Evolutionary conservation across 2,113 vertebrate species (phyloP), one percentile per base, ranked within the genome.

Genomic region (Ailurus styani): DNA sequence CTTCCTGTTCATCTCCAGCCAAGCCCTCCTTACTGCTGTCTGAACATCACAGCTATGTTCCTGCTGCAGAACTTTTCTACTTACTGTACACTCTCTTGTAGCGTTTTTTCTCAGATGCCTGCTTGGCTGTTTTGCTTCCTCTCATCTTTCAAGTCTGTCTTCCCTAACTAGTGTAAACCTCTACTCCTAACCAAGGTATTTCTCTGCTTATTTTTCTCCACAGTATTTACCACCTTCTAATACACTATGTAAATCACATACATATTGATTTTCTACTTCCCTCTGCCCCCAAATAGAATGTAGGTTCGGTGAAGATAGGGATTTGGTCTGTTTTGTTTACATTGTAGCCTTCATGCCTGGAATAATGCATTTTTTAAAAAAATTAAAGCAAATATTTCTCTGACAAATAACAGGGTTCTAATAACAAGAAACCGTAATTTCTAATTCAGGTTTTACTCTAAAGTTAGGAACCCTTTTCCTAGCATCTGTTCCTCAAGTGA

Each of bases 351-450:
- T 62, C 55, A 81, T 23, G 8, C 37, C 47, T 82, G 62, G 31
- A 94, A 91, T 9, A 64, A 31, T 55, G 5, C 37, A 82, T 73
- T 90, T 82, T 31, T 23, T 60, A 11, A 87, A 95, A 95, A 86
- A 90, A 77, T 60, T 86, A 93, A 82, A 95, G 87, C 47, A 87
- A 75, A 83, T 47, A 42, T 87, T 97, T 83, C 91, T 97, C 55
- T 87, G 72, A 64, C 72, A 20, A 10, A 78, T 82, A 52, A 84
- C 50, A 90, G 27, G 13, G 75, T 87, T 66, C n/a, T 87, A 87
- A 83, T 50, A 20, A 93, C 64, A 60, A 73, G 86, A 96, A 94
- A 13, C 52, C 82, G 55, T 18, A 37, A 66, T 64, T 94, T 84
- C 34, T 55, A 85, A 79, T 89, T 88, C 14, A 95, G 73, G 47